Percentiles rank a stretch among this genome's conserved stretches.
phyloP scores from a whole-genome alignment of 1,140 invertebrate genomes.

The Trachymyrmex septentrionalis region DNA sequence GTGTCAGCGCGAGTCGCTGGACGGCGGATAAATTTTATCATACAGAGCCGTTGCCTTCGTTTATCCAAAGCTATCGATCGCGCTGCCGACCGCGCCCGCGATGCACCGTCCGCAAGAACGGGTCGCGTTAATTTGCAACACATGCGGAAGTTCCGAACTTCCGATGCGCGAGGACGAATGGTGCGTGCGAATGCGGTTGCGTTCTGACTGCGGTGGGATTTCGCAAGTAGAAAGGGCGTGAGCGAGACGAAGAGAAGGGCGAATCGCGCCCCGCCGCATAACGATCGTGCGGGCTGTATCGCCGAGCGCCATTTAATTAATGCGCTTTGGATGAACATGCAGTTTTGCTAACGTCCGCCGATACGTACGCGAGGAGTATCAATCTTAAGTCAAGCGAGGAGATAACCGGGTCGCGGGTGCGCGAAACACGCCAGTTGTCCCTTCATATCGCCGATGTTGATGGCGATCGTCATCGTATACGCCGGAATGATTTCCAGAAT shows the following conservation, averaged over 20 bases:
- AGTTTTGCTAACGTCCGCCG: constrained; percentile 59
- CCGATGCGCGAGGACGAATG: constrained; percentile 68
- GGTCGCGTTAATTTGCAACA: constrained; percentile 72
- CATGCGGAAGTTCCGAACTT: constrained; percentile 71
- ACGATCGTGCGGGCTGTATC: constrained; percentile 30
- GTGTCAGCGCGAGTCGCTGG: neutral
- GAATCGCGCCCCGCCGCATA: constrained; percentile 60
- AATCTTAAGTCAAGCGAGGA: constrained; percentile 74
- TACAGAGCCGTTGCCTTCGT: constrained; percentile 39
- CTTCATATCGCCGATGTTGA: constrained; percentile 5
- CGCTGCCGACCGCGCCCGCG: constrained; percentile 51
- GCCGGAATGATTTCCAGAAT: constrained; percentile 2
- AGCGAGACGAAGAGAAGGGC: constrained; percentile 5
- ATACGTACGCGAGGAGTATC: constrained; percentile 56
- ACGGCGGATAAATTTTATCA: constrained; percentile 44
- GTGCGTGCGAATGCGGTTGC: constrained; percentile 68
- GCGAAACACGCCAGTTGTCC: neutral
- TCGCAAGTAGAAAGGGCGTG: constrained; percentile 50
- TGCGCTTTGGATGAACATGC: constrained; percentile 69
- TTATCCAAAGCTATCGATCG: constrained; percentile 68
- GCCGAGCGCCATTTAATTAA: constrained; percentile 66
- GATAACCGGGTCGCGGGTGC: constrained; percentile 60
- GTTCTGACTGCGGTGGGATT: constrained; percentile 57
- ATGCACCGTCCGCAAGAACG: constrained; percentile 63
- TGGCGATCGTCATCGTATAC: constrained; percentile 39